Evolutionary conservation across 1,140 invertebrate genomes (phyloP).

Genomic region (Acromyrmex charruanus): DNA sequence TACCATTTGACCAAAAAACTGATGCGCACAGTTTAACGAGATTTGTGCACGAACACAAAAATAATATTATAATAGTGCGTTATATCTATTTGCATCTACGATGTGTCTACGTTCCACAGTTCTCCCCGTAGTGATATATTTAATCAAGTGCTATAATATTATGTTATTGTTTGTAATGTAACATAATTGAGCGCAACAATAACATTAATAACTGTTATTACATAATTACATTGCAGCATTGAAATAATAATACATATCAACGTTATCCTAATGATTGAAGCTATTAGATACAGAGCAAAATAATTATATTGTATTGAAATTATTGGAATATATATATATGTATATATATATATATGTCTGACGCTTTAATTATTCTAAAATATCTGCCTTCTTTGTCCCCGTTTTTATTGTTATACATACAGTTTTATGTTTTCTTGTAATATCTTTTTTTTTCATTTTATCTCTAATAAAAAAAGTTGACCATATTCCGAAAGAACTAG

Average conservation of each 20-base stretch:
- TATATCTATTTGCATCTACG: slow-evolving; percentile 4
- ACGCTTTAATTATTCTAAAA: background rate
- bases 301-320: slow-evolving; percentile 1
- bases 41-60: slow-evolving; percentile 13
- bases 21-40: slow-evolving; percentile 15
- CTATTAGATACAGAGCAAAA: background rate
- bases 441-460: background rate
- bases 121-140: background rate
- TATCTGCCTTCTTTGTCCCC: background rate
- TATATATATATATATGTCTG: background rate
- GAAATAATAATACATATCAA: background rate
- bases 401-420: background rate
- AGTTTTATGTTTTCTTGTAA: slow-evolving; percentile 3
- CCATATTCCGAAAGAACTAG: background rate
- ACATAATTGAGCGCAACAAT: slow-evolving; percentile 34
- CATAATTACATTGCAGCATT: background rate
- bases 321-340: background rate
- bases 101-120: background rate
- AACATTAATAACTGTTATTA: slow-evolving; percentile 24
- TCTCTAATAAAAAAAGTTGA: background rate
- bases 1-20: slow-evolving; percentile 39
- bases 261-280: background rate
- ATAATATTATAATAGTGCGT: slow-evolving; percentile 3
- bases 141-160: slow-evolving; percentile 26
- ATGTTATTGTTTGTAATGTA: slow-evolving; percentile 11